Evolutionary conservation across 2,888 invertebrate genomes (phyloP).

Genomic region (Miltochrista miniata): DNA sequence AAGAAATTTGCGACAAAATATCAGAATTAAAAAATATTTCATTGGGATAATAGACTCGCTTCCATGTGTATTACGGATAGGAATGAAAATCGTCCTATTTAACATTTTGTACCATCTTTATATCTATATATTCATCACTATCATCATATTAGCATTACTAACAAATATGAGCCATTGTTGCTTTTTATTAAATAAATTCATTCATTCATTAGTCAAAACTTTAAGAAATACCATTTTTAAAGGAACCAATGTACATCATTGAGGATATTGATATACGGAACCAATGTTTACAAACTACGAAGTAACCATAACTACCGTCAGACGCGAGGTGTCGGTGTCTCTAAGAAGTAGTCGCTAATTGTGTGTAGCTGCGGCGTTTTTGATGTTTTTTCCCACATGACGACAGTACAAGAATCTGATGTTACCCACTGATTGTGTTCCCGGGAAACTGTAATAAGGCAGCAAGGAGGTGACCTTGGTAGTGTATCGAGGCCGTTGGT

Average conservation of each 20-base stretch:
- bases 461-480: slow-evolving; percentile 20
- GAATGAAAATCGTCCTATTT: too few species aligned
- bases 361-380: slow-evolving; percentile 56
- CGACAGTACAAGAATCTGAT: slow-evolving; percentile 35
- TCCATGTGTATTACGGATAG: too few species aligned
- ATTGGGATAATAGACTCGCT: too few species aligned
- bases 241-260: background rate
- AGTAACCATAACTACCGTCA: too few species aligned
- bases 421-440: slow-evolving; percentile 32
- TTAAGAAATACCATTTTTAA: background rate
- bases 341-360: slow-evolving; percentile 63
- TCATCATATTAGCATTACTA: too few species aligned
- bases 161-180: too few species aligned
- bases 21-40: too few species aligned
- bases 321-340: slow-evolving; percentile 30
- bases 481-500: slow-evolving; percentile 18
- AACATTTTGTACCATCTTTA: too few species aligned
- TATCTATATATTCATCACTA: too few species aligned
- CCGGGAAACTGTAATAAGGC: slow-evolving; percentile 30
- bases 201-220: too few species aligned
- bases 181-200: too few species aligned
- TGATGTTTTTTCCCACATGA: slow-evolving; percentile 50
- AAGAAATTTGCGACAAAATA: too few species aligned
- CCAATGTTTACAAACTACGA: slow-evolving; percentile 12
- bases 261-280: slow-evolving; percentile 17